Conservation (phyloP, 2,113 vertebrate species). For the Colistium nudipinnis region DNA sequence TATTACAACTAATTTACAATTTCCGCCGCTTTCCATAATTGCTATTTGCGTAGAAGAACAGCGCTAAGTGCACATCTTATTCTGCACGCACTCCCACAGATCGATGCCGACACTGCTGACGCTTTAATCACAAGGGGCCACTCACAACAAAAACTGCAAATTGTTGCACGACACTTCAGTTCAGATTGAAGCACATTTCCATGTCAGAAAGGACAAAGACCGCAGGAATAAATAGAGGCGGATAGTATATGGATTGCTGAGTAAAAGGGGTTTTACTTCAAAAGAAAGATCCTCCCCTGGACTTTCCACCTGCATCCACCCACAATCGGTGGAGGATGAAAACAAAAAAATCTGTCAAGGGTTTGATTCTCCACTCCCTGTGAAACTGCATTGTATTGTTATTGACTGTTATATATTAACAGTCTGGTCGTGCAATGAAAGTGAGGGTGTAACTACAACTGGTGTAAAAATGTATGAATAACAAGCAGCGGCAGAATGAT, state of each 20-base stretch:
- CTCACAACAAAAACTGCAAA: neutral
- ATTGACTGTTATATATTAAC: neutral
- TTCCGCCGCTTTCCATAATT: too few species aligned
- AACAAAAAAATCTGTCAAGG: conserved; percentile 6
- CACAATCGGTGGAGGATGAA: conserved; percentile 74
- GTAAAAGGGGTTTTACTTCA: conserved; percentile 75
- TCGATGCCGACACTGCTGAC: neutral
- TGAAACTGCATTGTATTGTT: neutral
- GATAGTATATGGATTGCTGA: conserved; percentile 3
- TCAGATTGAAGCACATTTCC: neutral
- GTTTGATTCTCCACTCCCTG: neutral
- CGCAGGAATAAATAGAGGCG: neutral
- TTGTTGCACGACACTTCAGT: neutral
- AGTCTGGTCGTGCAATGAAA: neutral
- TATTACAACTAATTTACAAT: neutral
- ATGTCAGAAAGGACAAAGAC: neutral
- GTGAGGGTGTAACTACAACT: neutral
- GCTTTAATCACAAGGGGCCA: neutral
- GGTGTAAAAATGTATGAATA: conserved; percentile 55
- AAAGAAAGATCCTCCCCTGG: conserved; percentile 68
- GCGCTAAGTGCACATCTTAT: neutral
- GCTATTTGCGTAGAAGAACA: too few species aligned
- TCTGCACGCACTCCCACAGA: neutral
- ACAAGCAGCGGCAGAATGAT: conserved; percentile 54
- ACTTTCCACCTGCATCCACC: conserved; percentile 77